Evolutionary conservation across 2,888 invertebrate species (phyloP).

Genomic region (Heteropelma amictum): DNA sequence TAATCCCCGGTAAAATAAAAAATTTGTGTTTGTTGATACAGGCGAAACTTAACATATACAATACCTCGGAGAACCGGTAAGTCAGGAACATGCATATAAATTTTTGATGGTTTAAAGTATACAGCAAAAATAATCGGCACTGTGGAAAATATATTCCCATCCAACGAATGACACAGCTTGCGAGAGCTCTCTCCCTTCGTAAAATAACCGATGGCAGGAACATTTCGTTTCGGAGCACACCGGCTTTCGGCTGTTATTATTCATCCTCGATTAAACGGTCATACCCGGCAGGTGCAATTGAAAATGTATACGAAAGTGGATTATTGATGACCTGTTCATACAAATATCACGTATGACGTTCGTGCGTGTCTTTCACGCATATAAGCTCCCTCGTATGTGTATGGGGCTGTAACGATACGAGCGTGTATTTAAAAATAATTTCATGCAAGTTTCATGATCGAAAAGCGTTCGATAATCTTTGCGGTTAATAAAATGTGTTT

Average conservation of each 20-base stretch:
- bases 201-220: conserved; percentile 33
- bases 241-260: conserved; percentile 45
- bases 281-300: conserved; percentile 49
- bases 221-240: conserved; percentile 31
- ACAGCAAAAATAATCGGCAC: not conserved
- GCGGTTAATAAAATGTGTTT: too few relatives aligned
- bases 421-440: conserved; percentile 28
- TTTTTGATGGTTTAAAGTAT: not conserved
- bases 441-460: not conserved
- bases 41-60: too few relatives aligned
- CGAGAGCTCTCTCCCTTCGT: conserved; percentile 6
- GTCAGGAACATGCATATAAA: not conserved
- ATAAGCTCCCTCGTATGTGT: not conserved
- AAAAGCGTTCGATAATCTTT: not conserved
- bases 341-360: conserved; percentile 14
- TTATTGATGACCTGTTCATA: conserved; percentile 44
- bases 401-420: too few relatives aligned
- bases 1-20: too few relatives aligned
- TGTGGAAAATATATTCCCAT: not conserved
- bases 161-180: conserved; percentile 4
- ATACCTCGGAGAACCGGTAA: too few relatives aligned
- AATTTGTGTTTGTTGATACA: too few relatives aligned
- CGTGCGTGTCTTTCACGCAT: not conserved
- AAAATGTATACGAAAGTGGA: conserved; percentile 44
- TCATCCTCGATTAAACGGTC: conserved; percentile 50